Base-by-base conservation (phyloP, 2,888 invertebrate genomes). In the Conchocele bisecta region DNA sequence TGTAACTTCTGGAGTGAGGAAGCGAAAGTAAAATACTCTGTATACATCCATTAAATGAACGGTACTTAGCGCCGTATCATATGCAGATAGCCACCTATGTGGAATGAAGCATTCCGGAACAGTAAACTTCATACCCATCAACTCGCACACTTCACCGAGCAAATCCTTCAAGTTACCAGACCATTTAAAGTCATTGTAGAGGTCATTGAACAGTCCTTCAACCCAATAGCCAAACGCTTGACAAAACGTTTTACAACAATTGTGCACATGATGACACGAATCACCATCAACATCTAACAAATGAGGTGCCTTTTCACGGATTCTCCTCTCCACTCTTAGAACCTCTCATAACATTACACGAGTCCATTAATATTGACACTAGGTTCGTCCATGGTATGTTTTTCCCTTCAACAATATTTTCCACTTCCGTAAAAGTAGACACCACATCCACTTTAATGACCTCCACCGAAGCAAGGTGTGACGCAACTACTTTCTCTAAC, bases 211-310 rank as follows among this genome's bases (percentile, higher is more conserved):
- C 2, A 82, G 39, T 15, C 17, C n/a, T 44, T 82, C 82, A 0
- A 74, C 6, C 39, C 29, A 75, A 1, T 65, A n/a, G 3, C 60
- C 61, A 57, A 85, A 85, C 3, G 70, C 72, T 4, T 58, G 28
- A 29, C 80, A 79, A 37, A 83, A 77, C 22, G 46, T n/a, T 42
- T 81, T 81, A 0, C 73, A 48, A 17, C 71, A 68, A 59, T 79
- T 85, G 35, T 85, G 82, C 9, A 73, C 58, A 54, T 83, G 85
- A 35, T 83, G 83, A 26, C 83, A 81, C 0, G 66, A 48, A 51
- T 84, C 82, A 3, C 83, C 83, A 61, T 84, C 83, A 33, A 84
- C 70, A 50, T 83, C 81, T 3, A 84, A 42, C 0, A 84, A 51
- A 54, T 84, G 84, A 17, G 67, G 73, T 13, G 83, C 81, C 17